Base-by-base conservation (phyloP, 1,140 invertebrate species). In the Limonius californicus region DNA sequence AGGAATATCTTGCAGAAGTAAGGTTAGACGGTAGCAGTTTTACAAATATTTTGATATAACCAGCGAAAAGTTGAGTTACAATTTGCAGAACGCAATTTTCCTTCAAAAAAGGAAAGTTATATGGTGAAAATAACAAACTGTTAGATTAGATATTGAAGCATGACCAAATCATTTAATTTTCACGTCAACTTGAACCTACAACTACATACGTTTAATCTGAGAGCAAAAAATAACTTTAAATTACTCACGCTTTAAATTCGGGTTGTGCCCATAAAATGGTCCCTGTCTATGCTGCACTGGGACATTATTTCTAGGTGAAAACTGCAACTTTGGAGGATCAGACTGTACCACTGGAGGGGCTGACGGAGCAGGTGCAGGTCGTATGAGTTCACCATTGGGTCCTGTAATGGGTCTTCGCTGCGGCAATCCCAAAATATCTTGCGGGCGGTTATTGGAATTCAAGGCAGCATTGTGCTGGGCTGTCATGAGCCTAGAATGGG, bases 211-310 rank as follows among this genome's bases (percentile, higher is more conserved):
- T n/a, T n/a, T n/a, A n/a, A n/a, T n/a, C n/a, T n/a, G n/a, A n/a
- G n/a, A n/a, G n/a, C n/a, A n/a, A n/a, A n/a, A n/a, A n/a, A n/a
- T n/a, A n/a, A n/a, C n/a, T n/a, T n/a, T n/a, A 39, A 39, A 39
- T 8, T 50, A 79, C 77, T 73, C 75, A 87, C 83, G 78, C 80
- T 91, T 92, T 16, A 91, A 78, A 76, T 90, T 92, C 6, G 89
- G 91, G 79, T 92, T 92, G 76, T 93, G 91, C 2, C 90, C 92
- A 75, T 91, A 92, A 76, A 91, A 93, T 84, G 23, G 86, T 81
- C 42, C 89, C 76, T 65, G 76, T 60, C 72, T 63, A 67, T 73
- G 77, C 68, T 75, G 75, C 64, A 68, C 68, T 59, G 69, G 78
- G 56, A 72, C 42, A 60, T 70, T 69, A 78, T 78, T n/a, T 75